Conservation (phyloP, 2,797 vertebrate species). For the Clamator glandarius region DNA sequence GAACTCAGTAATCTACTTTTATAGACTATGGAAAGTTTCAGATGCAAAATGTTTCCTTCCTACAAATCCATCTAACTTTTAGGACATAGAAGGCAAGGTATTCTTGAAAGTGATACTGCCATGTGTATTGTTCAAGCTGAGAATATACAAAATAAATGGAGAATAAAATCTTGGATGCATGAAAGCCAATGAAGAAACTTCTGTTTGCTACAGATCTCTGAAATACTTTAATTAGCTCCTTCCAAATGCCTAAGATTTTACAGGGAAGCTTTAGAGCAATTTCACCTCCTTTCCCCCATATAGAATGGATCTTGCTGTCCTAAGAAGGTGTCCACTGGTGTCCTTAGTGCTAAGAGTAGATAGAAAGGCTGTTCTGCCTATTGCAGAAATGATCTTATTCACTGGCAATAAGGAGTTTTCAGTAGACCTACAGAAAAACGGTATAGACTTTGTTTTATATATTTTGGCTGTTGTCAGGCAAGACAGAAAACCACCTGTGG, state of each 20-base stretch:
- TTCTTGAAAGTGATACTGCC: neutral
- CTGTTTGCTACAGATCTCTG: neutral
- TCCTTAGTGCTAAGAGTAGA: neutral
- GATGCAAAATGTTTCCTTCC: neutral
- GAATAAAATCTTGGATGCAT: neutral
- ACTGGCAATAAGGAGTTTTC: neutral
- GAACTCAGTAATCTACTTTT: neutral
- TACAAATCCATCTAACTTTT: neutral
- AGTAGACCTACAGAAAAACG: neutral
- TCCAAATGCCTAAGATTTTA: neutral
- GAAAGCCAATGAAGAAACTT: neutral
- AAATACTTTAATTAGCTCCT: neutral
- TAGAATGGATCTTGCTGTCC: neutral
- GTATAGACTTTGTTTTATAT: neutral
- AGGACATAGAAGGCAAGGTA: neutral
- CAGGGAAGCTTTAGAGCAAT: neutral
- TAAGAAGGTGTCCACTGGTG: neutral
- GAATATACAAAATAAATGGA: neutral
- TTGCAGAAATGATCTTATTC: neutral
- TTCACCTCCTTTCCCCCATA: neutral
- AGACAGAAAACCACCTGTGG: constrained; percentile 10
- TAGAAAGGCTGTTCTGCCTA: neutral
- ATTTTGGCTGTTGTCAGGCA: neutral
- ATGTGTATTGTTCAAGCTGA: neutral
- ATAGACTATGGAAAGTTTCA: neutral